phyloP scores from a whole-genome alignment of 1,140 invertebrate species.

The Semibalanus balanoides region DNA sequence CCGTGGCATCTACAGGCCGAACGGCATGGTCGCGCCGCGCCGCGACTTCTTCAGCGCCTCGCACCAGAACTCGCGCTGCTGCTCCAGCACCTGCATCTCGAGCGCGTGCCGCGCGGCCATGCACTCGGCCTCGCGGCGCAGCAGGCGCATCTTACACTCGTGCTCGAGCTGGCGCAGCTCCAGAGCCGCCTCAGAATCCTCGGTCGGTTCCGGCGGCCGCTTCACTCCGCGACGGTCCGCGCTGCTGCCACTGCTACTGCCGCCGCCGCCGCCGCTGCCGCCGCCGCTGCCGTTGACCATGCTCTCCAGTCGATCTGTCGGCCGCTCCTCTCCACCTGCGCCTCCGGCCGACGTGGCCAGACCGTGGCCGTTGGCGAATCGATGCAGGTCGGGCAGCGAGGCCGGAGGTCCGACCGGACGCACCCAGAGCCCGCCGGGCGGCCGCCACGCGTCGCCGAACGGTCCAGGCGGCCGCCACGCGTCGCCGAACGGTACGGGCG shows the following conservation, averaged over 20 bases:
- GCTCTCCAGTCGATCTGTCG: too few relatives aligned
- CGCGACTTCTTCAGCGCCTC: not conserved
- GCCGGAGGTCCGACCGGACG: too few relatives aligned
- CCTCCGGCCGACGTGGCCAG: too few relatives aligned
- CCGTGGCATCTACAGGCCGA: not conserved
- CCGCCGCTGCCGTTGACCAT: too few relatives aligned
- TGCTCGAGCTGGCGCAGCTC: slow-evolving; percentile 3
- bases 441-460: not conserved
- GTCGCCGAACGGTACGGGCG: not conserved
- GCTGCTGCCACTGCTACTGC: not conserved
- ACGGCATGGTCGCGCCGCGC: not conserved
- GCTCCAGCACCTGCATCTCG: slow-evolving; percentile 1
- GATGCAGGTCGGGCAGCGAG: not conserved
- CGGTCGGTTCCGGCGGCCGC: not conserved
- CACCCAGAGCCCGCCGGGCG: not conserved
- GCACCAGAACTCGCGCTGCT: slow-evolving; percentile 1
- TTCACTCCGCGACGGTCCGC: too few relatives aligned
- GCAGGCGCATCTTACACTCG: not conserved
- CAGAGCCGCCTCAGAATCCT: not conserved
- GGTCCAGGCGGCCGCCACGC: not conserved
- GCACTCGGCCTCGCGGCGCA: not conserved
- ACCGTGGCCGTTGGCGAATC: not conserved
- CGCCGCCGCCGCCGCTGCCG: too few relatives aligned
- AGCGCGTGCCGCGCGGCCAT: not conserved
- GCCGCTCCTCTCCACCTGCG: too few relatives aligned